Percentiles rank a stretch among this genome's conserved stretches.
phyloP scores from a whole-genome alignment of 2,113 vertebrate species.

The Channa argus region DNA sequence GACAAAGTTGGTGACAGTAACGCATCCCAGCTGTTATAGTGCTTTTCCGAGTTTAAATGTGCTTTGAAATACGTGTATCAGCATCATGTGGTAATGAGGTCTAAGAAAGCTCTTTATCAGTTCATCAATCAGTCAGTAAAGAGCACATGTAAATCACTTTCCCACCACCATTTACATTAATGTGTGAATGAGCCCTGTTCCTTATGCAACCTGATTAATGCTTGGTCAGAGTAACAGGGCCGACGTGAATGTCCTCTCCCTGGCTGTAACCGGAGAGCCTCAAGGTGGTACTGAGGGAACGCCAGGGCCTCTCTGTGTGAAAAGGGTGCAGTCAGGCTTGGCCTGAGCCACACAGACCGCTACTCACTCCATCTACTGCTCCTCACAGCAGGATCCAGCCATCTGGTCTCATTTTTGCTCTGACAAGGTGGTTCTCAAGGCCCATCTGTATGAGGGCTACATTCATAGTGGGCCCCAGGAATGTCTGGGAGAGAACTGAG shows the following conservation, averaged over 20 bases:
- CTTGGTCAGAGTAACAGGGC: slow-evolving; percentile 64
- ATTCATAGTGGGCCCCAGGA: slow-evolving; percentile 69
- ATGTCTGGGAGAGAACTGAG: slow-evolving; percentile 51
- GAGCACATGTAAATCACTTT: slow-evolving; percentile 27
- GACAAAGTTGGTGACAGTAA: slow-evolving; percentile 36
- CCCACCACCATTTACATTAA: slow-evolving; percentile 22
- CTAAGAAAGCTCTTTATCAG: slow-evolving; percentile 9
- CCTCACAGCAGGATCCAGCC: slow-evolving; percentile 76
- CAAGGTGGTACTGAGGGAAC: slow-evolving; percentile 51
- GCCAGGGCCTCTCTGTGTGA: slow-evolving; percentile 58
- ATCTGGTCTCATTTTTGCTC: slow-evolving; percentile 78
- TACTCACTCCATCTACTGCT: slow-evolving; percentile 67
- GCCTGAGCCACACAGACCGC: slow-evolving; percentile 70
- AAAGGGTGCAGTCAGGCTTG: slow-evolving; percentile 69
- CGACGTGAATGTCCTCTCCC: slow-evolving; percentile 44
- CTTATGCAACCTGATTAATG: slow-evolving; percentile 41
- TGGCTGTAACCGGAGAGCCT: slow-evolving; percentile 73
- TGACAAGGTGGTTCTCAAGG: slow-evolving; percentile 67
- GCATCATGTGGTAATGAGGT: slow-evolving; percentile 13
- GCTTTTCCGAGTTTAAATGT: background rate
- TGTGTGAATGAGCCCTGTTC: slow-evolving; percentile 23
- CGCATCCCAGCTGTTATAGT: slow-evolving; percentile 19
- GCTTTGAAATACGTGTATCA: background rate
- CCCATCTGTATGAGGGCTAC: slow-evolving; percentile 55
- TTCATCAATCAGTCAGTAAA: slow-evolving; percentile 43